Evolutionary conservation across 2,888 invertebrate genomes (phyloP).

Genomic region (Thereva unica): DNA sequence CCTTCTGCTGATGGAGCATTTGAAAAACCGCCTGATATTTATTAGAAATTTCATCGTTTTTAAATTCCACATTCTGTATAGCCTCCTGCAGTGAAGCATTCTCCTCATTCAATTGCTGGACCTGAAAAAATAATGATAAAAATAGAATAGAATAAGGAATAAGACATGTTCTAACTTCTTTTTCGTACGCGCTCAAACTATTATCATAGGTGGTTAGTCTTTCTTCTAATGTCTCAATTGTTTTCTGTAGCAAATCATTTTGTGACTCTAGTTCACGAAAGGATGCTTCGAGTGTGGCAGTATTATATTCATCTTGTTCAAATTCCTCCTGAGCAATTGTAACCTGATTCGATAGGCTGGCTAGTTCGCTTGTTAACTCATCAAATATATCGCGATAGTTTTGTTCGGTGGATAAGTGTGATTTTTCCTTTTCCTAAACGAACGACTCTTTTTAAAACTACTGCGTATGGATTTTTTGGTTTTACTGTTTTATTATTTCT

Average conservation of each 20-base stretch:
- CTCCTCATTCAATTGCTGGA: constrained; percentile 18
- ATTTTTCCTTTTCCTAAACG: neutral
- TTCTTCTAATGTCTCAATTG: constrained; percentile 43
- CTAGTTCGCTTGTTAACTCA: constrained; percentile 53
- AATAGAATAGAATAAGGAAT: neutral
- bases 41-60: constrained; percentile 27
- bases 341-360: constrained; percentile 52
- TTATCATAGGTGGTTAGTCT: constrained; percentile 19
- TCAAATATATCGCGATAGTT: constrained; percentile 54
- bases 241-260: constrained; percentile 48
- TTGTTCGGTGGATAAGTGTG: neutral
- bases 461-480: too few relatives aligned
- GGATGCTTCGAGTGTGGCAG: constrained; percentile 44
- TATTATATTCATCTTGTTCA: constrained; percentile 37
- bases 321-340: constrained; percentile 48
- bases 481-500: too few relatives aligned
- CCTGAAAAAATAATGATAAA: constrained; percentile 27
- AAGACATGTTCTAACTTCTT: constrained; percentile 28
- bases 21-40: constrained; percentile 23
- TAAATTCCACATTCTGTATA: constrained; percentile 28
- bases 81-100: constrained; percentile 3
- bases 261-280: constrained; percentile 47
- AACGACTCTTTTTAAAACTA: neutral
- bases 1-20: constrained; percentile 10
- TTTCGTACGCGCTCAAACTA: constrained; percentile 26